Base-by-base conservation (phyloP, 2,888 invertebrate genomes). In the Calameuta pallipes region DNA sequence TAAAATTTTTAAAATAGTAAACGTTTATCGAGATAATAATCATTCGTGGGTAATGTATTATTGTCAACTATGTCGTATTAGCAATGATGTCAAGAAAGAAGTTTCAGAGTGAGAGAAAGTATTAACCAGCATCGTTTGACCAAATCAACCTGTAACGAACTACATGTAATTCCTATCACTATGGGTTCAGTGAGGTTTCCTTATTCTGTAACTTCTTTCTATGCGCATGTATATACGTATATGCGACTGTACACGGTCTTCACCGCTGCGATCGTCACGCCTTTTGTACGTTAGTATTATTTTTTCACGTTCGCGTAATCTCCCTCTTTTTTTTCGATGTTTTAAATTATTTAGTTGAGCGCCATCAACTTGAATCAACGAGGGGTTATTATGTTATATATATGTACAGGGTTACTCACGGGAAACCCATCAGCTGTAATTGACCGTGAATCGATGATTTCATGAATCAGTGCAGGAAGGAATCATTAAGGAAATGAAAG, bases 231-330 rank as follows among this genome's bases (percentile, higher is more conserved):
- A 76, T 41, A 78, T 74, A 75, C 76, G 79, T 70, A 73, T 56
- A 56, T 15, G 9, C 41, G 41, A 74, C 77, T 79, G 80, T 82
- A 82, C 78, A 85, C 78, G 81, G 23, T 15, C 23, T 23, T 15
- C 41, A 23, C 9, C 71, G 71, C 33, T 77, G 74, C 74, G 31
- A 74, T 74, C 80, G 76, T 79, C 76, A 78, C 70, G 80, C 80
- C 75, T 85, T 85, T 87, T 85, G 82, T 84, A 85, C 84, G 78
- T 82, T 86, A 85, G 84, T 87, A 86, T 85, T 85, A 85, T 84
- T 84, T 83, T 70, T 77, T 80, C 68, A 34, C 34, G 69, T 71
- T 69, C 75, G 41, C 41, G 56, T 69, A 75, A 34, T 75, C 75
- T 79, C 73, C 35, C 69, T 77, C 69, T 77, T 77, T 82, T 78